A percentile compares a stretch with the other conserved stretches of the same genome.
Evolutionary conservation across 2,797 vertebrate genomes (phyloP).

Genomic region (Danionella dracula): DNA sequence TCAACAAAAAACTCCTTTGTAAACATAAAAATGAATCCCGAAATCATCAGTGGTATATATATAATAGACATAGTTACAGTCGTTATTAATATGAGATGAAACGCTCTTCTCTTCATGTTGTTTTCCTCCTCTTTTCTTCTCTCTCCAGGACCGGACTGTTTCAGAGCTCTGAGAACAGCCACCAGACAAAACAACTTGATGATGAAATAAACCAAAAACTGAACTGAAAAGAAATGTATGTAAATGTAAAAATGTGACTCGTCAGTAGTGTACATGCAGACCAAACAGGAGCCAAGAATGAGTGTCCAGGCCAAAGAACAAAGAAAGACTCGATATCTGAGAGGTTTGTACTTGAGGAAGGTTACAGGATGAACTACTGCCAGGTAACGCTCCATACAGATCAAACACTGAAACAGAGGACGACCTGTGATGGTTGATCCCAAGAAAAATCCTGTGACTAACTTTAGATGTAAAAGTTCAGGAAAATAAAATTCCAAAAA

Average conservation of each 20-base stretch:
- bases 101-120: constrained; percentile 52
- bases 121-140: constrained; percentile 30
- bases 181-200: neutral
- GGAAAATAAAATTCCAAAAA: too few species aligned
- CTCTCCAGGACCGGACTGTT: constrained; percentile 25
- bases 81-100: constrained; percentile 33
- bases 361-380: neutral
- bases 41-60: neutral
- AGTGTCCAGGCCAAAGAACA: neutral
- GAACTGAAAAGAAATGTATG: neutral
- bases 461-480: neutral
- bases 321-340: neutral
- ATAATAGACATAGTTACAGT: neutral
- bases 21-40: too few species aligned
- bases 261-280: neutral
- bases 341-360: neutral
- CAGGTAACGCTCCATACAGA: neutral
- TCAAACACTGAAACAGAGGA: neutral
- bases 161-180: constrained; percentile 4
- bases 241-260: neutral
- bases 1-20: too few species aligned
- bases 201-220: neutral
- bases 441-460: neutral
- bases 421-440: neutral
- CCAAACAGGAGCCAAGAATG: neutral